phyloP scores from a whole-genome alignment of 2,113 vertebrate genomes.

The Oreamnos americanus region DNA sequence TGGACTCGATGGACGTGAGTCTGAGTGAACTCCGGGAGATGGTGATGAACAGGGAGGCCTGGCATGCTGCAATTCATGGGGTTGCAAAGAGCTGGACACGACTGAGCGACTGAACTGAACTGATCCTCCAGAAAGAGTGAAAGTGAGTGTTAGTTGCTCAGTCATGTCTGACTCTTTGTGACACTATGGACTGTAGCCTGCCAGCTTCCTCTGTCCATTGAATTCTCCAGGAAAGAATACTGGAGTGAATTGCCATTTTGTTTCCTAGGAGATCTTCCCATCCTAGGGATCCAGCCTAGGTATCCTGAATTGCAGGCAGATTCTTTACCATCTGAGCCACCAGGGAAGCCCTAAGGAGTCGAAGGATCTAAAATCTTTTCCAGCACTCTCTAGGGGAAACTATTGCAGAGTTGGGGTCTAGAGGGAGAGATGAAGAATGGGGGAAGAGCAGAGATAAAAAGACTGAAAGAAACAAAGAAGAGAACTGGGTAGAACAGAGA shows the following conservation, averaged over 20 bases:
- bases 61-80: no score
- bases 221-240: background rate
- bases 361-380: background rate
- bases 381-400: background rate
- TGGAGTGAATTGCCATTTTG: background rate
- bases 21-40: no score
- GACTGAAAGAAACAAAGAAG: background rate
- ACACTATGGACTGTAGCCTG: background rate
- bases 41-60: no score
- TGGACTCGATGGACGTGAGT: no score
- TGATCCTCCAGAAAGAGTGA: background rate
- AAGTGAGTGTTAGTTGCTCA: background rate
- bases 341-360: background rate
- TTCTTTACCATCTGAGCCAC: background rate
- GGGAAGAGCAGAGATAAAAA: background rate
- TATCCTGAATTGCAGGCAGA: background rate
- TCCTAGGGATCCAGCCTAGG: background rate
- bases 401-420: background rate
- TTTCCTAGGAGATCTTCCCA: background rate
- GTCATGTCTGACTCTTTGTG: background rate
- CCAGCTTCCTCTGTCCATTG: background rate
- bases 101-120: no score
- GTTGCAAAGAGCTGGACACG: no score
- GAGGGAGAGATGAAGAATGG: background rate
- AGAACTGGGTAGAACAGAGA: background rate